phyloP scores from a whole-genome alignment of 2,888 invertebrate genomes.

The Ormyrus thymus region DNA sequence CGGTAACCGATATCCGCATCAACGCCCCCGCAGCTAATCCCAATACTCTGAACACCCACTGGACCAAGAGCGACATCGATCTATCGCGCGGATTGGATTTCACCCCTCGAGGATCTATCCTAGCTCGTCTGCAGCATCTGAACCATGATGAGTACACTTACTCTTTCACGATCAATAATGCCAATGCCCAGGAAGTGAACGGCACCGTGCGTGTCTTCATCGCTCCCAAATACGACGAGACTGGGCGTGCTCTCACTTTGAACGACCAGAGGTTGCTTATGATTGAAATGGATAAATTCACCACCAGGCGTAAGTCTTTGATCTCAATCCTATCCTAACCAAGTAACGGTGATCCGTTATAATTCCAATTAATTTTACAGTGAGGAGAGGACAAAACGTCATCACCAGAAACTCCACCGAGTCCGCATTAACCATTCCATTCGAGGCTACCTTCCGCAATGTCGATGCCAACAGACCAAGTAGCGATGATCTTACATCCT shows the following conservation, averaged over 20 bases:
- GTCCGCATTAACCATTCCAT: constrained; percentile 88
- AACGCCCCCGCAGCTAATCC: constrained; percentile 39
- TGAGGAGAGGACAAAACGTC: constrained; percentile 82
- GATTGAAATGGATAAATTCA: constrained; percentile 86
- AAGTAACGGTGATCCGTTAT: neutral
- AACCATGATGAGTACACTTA: constrained; percentile 85
- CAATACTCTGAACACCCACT: constrained; percentile 80
- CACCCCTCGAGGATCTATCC: constrained; percentile 84
- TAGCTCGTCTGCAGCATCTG: constrained; percentile 86
- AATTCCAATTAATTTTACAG: constrained; percentile 68
- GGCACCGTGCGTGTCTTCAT: constrained; percentile 85
- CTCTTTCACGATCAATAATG: constrained; percentile 79
- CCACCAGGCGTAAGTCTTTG: constrained; percentile 77
- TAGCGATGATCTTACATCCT: constrained; percentile 70
- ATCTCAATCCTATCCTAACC: constrained; percentile 55
- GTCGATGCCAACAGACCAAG: constrained; percentile 83
- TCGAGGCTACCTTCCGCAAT: constrained; percentile 88
- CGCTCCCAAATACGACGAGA: constrained; percentile 82
- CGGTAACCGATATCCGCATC: constrained; percentile 76
- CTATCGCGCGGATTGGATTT: constrained; percentile 89
- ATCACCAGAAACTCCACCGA: constrained; percentile 81
- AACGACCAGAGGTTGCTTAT: constrained; percentile 81
- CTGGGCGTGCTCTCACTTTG: constrained; percentile 80
- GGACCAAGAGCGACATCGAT: constrained; percentile 88
- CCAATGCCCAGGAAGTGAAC: constrained; percentile 73